Evolutionary conservation across 2,888 invertebrate species (phyloP), one percentile per base, ranked within the genome.

Genomic region (Drosophila yooni): DNA sequence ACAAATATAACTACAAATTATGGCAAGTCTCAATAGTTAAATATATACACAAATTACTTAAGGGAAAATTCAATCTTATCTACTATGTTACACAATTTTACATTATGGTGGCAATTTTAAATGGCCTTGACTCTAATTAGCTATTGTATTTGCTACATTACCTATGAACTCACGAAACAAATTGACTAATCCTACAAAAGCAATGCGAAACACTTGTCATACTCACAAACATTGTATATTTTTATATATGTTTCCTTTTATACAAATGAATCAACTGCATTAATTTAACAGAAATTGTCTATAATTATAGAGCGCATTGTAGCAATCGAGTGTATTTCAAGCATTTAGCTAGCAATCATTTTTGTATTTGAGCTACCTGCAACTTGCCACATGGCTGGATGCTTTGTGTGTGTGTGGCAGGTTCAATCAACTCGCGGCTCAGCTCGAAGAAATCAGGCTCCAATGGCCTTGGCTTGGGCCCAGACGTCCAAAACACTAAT

Each of bases 371-470:
- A 58, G 67, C 51, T 70, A 62, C 64, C 59, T 70, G 65, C 75
- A 65, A 70, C 67, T 65, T 76, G 79, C 79, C 81, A 81, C 79
- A 74, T 75, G 72, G 64, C 62, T 70, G 57, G 52, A 58, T 73
- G 70, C 54, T 67, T 52, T 52, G n/a, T n/a, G 31, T 62, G 71
- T 58, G 48, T 70, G 77, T 57, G 54, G 76, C 80, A 83, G 67
- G 81, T 82, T 83, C 83, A 81, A 74, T 81, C 83, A 81, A 81
- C 81, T 82, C 48, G 27, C 3, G 18, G 18, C n/a, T 13, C 21
- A 33, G 60, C 51, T 13, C 58, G 13, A 61, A 38, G 40, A 34
- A 77, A 36, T 43, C 71, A 79, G 78, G 80, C 75, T 80, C 54
- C 53, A 72, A 68, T 70, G 77, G 81, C 83, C 81, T 81, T 83